Conservation (phyloP, 2,113 vertebrate genomes). For the Carassius carassius region DNA sequence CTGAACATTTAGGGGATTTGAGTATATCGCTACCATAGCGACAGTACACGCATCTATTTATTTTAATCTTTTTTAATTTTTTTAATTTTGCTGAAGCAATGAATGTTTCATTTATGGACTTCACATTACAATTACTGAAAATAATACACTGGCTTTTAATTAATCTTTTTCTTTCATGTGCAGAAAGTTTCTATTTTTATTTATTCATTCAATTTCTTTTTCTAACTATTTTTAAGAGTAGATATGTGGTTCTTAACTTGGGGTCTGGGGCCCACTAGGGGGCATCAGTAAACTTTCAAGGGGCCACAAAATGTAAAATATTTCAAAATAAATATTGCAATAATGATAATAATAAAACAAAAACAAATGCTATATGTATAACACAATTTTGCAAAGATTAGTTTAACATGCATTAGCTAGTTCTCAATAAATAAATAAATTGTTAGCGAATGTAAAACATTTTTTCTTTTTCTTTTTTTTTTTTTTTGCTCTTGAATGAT, state of each 20-base stretch:
- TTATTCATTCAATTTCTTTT: too few relatives aligned
- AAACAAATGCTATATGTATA: too few relatives aligned
- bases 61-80: too few relatives aligned
- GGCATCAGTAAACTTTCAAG: slow-evolving; percentile 1
- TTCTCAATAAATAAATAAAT: neutral
- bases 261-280: neutral
- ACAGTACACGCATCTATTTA: neutral
- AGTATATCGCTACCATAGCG: neutral
- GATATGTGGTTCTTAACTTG: too few relatives aligned
- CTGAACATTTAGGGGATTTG: neutral
- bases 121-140: neutral
- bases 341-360: too few relatives aligned
- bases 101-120: neutral
- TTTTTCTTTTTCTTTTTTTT: neutral
- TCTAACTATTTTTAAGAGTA: neutral
- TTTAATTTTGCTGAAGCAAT: neutral
- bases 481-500: neutral
- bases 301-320: neutral
- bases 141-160: neutral
- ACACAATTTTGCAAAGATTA: too few relatives aligned
- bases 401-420: neutral
- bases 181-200: too few relatives aligned
- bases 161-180: neutral
- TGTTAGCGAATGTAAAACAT: neutral
- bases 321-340: neutral